Evolutionary conservation across 2,797 vertebrate species (phyloP).

Genomic region (Coregonus ussuriensis): DNA sequence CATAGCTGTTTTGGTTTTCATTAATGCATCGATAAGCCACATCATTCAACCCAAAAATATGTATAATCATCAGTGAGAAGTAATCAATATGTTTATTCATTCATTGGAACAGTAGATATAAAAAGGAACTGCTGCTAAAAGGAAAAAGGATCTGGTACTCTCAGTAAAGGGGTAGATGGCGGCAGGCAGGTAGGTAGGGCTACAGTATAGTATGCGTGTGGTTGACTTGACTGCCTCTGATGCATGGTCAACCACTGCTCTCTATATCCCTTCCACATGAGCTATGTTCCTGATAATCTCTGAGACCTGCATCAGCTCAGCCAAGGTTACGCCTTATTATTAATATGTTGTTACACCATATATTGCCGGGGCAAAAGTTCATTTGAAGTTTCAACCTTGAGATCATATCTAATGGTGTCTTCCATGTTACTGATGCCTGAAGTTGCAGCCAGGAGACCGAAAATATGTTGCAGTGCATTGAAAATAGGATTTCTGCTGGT

Average conservation of each 20-base stretch:
- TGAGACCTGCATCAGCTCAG: conserved; percentile 28
- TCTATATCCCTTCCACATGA: conserved; percentile 58
- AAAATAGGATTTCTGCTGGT: conserved; percentile 60
- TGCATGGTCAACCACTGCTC: conserved; percentile 44
- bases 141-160: not conserved
- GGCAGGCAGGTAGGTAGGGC: not conserved
- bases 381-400: conserved; percentile 68
- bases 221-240: conserved; percentile 25
- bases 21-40: not conserved
- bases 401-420: conserved; percentile 66
- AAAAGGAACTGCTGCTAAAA: not conserved
- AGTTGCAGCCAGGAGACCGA: conserved; percentile 50
- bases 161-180: not conserved
- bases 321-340: conserved; percentile 58
- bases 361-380: conserved; percentile 60
- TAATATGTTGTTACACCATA: conserved; percentile 68
- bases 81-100: conserved; percentile 1
- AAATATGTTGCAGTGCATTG: conserved; percentile 71
- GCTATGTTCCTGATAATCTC: conserved; percentile 30
- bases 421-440: conserved; percentile 73
- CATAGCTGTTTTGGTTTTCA: not conserved
- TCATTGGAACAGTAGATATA: not conserved
- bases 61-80: not conserved
- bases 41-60: not conserved
- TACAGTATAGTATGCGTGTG: conserved; percentile 16